Conservation (phyloP, 2,797 vertebrate genomes). For the Sebastolobus altivelis region DNA sequence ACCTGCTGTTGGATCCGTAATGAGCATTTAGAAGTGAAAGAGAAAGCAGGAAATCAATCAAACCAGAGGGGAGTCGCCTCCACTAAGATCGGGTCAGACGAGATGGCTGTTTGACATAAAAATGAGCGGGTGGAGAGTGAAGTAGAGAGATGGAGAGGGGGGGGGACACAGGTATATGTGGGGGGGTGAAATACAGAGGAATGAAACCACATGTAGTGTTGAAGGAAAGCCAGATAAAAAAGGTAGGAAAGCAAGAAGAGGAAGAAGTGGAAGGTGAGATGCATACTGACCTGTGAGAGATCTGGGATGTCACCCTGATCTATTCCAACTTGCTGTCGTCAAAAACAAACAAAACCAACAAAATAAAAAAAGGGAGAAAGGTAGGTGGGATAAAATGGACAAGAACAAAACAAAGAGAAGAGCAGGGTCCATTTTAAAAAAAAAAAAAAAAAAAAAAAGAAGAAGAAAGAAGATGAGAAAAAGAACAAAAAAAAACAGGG, state of each 20-base stretch:
- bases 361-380: conserved; percentile 5
- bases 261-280: conserved; percentile 80
- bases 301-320: conserved; percentile 96
- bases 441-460: conserved; percentile 16
- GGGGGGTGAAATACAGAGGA: conserved; percentile 16
- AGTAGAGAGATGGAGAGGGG: conserved; percentile 10
- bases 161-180: conserved; percentile 38
- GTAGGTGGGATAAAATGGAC: conserved; percentile 59
- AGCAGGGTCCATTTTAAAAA: conserved; percentile 38
- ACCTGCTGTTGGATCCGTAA: conserved; percentile 25
- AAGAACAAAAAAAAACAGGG: conserved; percentile 68
- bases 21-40: conserved; percentile 35
- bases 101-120: conserved; percentile 27
- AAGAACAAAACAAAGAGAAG: conserved; percentile 39
- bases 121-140: conserved; percentile 7
- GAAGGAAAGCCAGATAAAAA: conserved; percentile 11
- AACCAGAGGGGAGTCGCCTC: conserved; percentile 32
- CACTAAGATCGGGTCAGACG: conserved; percentile 37
- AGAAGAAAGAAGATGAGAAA: conserved; percentile 56
- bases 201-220: conserved; percentile 29
- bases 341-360: conserved; percentile 61
- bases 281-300: conserved; percentile 97
- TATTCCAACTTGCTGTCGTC: conserved; percentile 97
- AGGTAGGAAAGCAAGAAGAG: background rate
- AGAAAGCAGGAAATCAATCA: conserved; percentile 49